Evolutionary conservation across 2,888 invertebrate genomes (phyloP).

Genomic region (Drosophila flavopinicola): DNA sequence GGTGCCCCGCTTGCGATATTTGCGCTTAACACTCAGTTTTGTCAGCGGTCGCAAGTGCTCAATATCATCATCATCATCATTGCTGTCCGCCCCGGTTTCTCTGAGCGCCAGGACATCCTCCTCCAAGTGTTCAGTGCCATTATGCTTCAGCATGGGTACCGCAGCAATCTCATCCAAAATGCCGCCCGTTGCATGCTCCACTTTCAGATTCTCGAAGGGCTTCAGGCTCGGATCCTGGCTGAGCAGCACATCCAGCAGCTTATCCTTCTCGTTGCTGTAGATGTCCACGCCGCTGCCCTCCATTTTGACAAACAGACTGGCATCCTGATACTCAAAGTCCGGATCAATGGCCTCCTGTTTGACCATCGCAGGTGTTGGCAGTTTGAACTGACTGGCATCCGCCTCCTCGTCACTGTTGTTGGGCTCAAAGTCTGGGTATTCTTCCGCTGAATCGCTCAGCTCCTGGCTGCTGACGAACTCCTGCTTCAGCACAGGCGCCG

Average conservation of each 20-base stretch:
- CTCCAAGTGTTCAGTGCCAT: constrained; percentile 52
- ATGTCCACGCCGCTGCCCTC: constrained; percentile 67
- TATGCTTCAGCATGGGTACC: constrained; percentile 66
- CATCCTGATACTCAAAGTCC: constrained; percentile 70
- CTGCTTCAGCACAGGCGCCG: constrained; percentile 41
- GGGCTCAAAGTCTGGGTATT: constrained; percentile 74
- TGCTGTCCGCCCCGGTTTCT: constrained; percentile 41
- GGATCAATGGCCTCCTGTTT: constrained; percentile 68
- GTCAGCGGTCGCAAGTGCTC: constrained; percentile 19
- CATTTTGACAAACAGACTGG: constrained; percentile 72
- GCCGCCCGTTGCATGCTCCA: constrained; percentile 62
- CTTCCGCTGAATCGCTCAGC: constrained; percentile 71
- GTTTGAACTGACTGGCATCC: constrained; percentile 51
- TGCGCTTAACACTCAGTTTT: constrained; percentile 56
- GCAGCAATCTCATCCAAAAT: constrained; percentile 79
- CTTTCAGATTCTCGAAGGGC: constrained; percentile 70
- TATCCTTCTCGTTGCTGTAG: constrained; percentile 79
- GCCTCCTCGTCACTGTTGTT: constrained; percentile 68
- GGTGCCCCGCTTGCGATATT: constrained; percentile 63
- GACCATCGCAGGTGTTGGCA: constrained; percentile 58
- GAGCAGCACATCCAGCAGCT: constrained; percentile 75
- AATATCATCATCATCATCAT: constrained; percentile 33
- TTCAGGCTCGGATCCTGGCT: constrained; percentile 61
- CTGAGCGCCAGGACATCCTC: constrained; percentile 73
- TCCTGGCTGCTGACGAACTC: constrained; percentile 51